phyloP scores from a whole-genome alignment of 2,888 invertebrate genomes.

The Labia minor region DNA sequence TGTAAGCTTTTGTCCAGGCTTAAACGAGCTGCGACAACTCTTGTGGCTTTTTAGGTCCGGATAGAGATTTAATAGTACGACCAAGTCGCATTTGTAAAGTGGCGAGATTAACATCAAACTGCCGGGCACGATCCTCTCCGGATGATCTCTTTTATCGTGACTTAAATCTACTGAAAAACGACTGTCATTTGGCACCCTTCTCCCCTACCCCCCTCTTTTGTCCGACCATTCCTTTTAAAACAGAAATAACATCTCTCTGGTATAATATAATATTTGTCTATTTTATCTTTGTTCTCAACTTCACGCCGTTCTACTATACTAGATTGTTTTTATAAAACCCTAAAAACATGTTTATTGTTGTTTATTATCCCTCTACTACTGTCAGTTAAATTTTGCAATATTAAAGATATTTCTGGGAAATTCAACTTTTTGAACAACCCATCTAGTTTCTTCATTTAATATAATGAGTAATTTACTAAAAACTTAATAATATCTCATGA shows the following conservation, averaged over 20 bases:
- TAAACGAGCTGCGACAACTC: not conserved
- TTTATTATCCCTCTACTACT: too few species aligned
- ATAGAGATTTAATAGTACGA: constrained; percentile 5
- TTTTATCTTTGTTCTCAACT: not conserved
- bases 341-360: not conserved
- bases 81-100: not conserved
- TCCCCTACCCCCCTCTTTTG: not conserved
- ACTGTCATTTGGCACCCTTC: not conserved
- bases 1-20: not conserved
- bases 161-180: constrained; percentile 13
- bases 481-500: not conserved
- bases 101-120: constrained; percentile 8
- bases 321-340: not conserved
- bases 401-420: not conserved
- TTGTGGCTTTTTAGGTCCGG: not conserved
- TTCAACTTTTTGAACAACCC: not conserved
- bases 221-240: not conserved
- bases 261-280: not conserved
- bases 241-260: not conserved
- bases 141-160: constrained; percentile 8
- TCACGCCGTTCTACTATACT: not conserved
- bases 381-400: too few species aligned
- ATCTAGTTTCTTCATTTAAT: not conserved
- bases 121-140: constrained; percentile 1
- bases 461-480: not conserved